Conservation (phyloP, 2,113 vertebrate genomes). For the Notothenia rossii region DNA sequence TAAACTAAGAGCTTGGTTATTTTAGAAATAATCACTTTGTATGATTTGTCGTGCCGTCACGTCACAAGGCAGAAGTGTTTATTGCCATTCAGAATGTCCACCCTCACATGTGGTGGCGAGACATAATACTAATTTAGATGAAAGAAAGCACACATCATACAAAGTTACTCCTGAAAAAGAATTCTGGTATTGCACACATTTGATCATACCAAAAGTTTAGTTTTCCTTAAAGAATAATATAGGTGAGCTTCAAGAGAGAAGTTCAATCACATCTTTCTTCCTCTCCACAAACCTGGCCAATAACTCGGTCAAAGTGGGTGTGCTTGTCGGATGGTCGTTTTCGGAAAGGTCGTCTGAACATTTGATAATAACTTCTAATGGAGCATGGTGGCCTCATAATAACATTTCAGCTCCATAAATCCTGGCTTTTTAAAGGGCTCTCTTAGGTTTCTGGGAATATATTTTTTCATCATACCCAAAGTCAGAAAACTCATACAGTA, state of each 20-base stretch:
- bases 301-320: background rate
- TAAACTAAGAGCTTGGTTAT: constrained; percentile 8
- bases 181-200: background rate
- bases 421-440: background rate
- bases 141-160: background rate
- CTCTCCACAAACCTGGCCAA: background rate
- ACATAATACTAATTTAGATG: background rate
- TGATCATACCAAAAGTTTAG: no score
- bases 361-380: background rate
- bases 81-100: background rate
- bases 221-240: background rate
- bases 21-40: background rate
- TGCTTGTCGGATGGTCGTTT: background rate
- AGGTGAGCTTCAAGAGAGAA: background rate
- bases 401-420: background rate
- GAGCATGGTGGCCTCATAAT: background rate
- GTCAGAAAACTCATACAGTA: background rate
- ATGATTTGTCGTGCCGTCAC: background rate
- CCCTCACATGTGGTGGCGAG: background rate
- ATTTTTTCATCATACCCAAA: background rate
- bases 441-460: background rate
- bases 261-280: background rate
- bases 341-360: background rate
- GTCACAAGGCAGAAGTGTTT: background rate
- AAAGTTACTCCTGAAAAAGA: background rate